phyloP scores from a whole-genome alignment of 1,140 invertebrate species.

The Brachionus asplanchnoidis region DNA sequence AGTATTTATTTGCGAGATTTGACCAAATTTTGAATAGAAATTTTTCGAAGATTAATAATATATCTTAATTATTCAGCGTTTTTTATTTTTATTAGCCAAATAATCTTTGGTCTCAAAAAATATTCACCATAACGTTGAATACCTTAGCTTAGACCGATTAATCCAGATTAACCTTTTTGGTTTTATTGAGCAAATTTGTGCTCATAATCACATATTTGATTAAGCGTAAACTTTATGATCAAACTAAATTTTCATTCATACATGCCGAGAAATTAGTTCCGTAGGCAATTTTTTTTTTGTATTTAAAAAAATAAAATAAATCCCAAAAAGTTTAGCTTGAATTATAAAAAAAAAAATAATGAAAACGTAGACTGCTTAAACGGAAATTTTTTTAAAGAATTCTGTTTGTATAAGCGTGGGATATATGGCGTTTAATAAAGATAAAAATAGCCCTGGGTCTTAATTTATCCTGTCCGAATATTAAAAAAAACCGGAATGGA shows the following conservation, averaged over 20 bases:
- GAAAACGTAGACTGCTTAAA: background rate
- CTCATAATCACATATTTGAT: slow-evolving; percentile 16
- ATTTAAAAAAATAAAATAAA: background rate
- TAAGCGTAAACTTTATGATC: slow-evolving; percentile 15
- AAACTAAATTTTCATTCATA: background rate
- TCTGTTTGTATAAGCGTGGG: background rate
- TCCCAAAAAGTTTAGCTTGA: background rate
- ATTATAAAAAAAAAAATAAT: background rate
- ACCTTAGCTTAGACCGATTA: background rate
- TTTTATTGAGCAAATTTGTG: background rate
- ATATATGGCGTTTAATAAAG: background rate
- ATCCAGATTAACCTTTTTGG: slow-evolving; percentile 14
- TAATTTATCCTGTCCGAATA: background rate
- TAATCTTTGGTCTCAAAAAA: slow-evolving; percentile 14
- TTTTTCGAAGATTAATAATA: slow-evolving; percentile 13
- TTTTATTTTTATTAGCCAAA: slow-evolving; percentile 30
- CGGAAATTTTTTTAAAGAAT: background rate
- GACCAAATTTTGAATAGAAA: background rate
- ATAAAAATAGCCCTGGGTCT: background rate
- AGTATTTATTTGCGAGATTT: slow-evolving; percentile 25
- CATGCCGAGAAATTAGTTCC: background rate
- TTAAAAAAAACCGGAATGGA: background rate
- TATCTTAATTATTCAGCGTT: background rate
- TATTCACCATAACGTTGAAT: slow-evolving; percentile 18
- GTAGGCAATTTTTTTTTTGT: background rate